Evolutionary conservation across 64 coral and sea anemone genomes (phyloP).

Genomic region (Platygyra sinensis): DNA sequence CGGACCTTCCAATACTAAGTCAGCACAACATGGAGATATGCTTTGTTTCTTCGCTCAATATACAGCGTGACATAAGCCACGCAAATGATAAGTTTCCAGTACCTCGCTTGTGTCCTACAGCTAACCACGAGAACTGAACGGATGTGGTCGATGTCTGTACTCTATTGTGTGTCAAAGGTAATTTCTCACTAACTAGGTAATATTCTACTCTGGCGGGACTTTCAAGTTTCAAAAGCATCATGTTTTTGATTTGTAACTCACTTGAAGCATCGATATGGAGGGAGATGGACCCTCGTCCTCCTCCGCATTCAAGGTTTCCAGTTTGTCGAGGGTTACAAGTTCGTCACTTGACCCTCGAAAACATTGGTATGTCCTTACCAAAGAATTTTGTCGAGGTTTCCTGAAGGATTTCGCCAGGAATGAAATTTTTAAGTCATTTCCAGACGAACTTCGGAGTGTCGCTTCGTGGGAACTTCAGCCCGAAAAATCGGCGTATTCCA

Average conservation of each 20-base stretch:
- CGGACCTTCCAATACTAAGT: too few species aligned
- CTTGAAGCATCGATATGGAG: slow-evolving; percentile 32
- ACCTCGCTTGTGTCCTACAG: too few species aligned
- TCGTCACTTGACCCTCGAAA: slow-evolving; percentile 31
- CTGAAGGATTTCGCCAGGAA: slow-evolving; percentile 14
- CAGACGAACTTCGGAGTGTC: slow-evolving; percentile 32
- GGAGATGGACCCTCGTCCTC: neutral
- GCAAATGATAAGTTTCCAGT: too few species aligned
- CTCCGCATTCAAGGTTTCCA: neutral
- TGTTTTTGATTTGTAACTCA: slow-evolving; percentile 45
- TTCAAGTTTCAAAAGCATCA: slow-evolving; percentile 36
- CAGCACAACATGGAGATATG: too few species aligned
- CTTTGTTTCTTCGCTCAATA: too few species aligned
- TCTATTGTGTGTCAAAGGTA: neutral
- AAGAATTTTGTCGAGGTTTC: slow-evolving; percentile 34
- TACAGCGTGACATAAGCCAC: too few species aligned
- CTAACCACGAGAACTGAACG: too few species aligned
- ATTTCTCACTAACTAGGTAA: slow-evolving; percentile 9
- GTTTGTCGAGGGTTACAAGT: slow-evolving; percentile 28
- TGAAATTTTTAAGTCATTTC: slow-evolving; percentile 40
- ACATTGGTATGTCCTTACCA: slow-evolving; percentile 37
- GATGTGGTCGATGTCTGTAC: too few species aligned
- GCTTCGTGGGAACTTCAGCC: slow-evolving; percentile 23
- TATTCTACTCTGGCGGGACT: slow-evolving; percentile 40
- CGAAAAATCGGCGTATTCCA: neutral